phyloP scores from a whole-genome alignment of 2,113 vertebrate genomes.

The Caretta caretta region DNA sequence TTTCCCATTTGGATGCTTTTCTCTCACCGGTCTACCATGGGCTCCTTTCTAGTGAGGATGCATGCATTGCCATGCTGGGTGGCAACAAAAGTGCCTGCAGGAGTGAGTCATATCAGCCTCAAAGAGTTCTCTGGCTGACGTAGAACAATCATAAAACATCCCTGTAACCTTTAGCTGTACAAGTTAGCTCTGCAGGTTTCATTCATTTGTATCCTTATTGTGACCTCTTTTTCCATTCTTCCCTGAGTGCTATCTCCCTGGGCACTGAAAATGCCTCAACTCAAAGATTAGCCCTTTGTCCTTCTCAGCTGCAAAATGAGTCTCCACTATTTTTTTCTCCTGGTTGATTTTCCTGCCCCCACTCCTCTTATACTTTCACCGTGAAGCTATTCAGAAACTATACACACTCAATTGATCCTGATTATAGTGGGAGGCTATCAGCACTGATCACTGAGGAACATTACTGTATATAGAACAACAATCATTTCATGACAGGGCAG shows the following conservation, averaged over 20 bases:
- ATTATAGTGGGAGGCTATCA: neutral
- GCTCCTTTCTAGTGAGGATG: neutral
- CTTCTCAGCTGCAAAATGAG: neutral
- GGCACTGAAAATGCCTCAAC: accelerated
- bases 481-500: neutral
- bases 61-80: neutral
- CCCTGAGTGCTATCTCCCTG: neutral
- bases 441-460: neutral
- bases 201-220: neutral
- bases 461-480: neutral
- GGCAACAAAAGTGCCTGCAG: neutral
- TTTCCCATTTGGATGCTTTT: neutral
- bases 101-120: neutral
- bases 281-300: neutral
- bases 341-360: neutral
- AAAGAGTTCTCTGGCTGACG: neutral
- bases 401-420: neutral
- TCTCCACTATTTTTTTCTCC: neutral
- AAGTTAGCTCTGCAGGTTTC: neutral
- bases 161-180: neutral
- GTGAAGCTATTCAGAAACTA: neutral
- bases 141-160: neutral
- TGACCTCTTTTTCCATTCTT: neutral
- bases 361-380: neutral
- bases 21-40: neutral